Base-by-base conservation (phyloP, 37 sponge, comb jelly and placozoan genomes). In the Beroe ovata region DNA sequence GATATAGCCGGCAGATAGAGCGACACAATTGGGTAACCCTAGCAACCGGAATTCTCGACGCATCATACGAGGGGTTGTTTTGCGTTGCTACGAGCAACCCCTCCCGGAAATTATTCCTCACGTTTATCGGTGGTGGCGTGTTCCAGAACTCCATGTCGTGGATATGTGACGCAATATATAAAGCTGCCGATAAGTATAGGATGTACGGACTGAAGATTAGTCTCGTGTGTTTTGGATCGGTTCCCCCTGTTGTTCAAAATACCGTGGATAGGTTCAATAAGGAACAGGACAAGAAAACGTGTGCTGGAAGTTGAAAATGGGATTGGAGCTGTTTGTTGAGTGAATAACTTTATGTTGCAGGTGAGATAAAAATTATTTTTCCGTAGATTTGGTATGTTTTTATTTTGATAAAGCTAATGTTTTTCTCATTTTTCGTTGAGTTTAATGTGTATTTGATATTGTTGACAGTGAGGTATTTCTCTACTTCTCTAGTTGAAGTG, bases 41-140 rank as follows among this genome's bases (percentile, higher is more conserved):
- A 11, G 84, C 84, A 1, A 39, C 8, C 28, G 84, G 84, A 0
- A 77, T 77, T 3, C 84, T 77, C 29, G 54, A 77, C 25, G 84
- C 84, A n/a, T 77, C 84, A 8, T 77, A 77, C 28, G 42, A 42
- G 29, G 84, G 84, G 4, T 35, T 77, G 28, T 77, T 77, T 26
- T 19, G 22, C 1, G 84, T 42, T 21, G 84, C 84, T 23, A 54
- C 84, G 2, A 22, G 1, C 4, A 77, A 77, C 47, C 41, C 41
- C 23, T 28, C 84, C 47, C 39, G 41, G 22, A 77, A 77, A 25
- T 3, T 77, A 28, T 77, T 77, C 47, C 41, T 77, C 28, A 77
- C 84, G n/a, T 77, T 77, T 29, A 77, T 77, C 2, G 84, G 84
- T 3, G 84, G 84, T 20, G 84, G 84, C 1, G 84, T 77, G 8